Evolutionary conservation across 2,888 invertebrate genomes (phyloP).

Genomic region (Dichetophora obliterata): DNA sequence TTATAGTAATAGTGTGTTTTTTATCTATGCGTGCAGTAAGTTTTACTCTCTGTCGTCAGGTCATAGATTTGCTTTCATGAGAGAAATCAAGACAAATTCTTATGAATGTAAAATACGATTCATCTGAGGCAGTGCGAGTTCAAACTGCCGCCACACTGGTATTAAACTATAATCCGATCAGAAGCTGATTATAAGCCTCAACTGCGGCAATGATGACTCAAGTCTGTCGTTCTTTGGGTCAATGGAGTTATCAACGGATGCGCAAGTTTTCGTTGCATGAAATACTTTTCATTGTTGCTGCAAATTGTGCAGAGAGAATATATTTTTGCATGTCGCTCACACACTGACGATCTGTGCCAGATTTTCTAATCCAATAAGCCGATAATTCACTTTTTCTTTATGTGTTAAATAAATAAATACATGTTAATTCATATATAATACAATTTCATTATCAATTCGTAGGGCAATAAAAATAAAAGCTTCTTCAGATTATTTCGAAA

Average conservation of each 20-base stretch:
- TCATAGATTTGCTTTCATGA: too few species aligned
- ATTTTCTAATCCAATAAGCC: too few species aligned
- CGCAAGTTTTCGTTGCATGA: neutral
- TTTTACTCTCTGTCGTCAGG: too few species aligned
- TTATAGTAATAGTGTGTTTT: neutral
- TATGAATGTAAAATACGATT: constrained; percentile 20
- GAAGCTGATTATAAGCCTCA: neutral
- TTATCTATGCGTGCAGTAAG: neutral
- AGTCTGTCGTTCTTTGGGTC: constrained; percentile 7
- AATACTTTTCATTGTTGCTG: neutral
- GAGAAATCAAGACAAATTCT: constrained; percentile 5
- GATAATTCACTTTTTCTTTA: too few species aligned
- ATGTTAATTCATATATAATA: too few species aligned
- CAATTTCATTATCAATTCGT: too few species aligned
- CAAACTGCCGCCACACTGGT: neutral
- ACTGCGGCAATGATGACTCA: neutral
- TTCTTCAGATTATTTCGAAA: too few species aligned
- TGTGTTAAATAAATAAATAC: too few species aligned
- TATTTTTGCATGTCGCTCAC: neutral
- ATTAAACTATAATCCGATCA: neutral
- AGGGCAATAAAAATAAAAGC: too few species aligned
- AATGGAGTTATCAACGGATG: constrained; percentile 16
- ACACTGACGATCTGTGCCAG: neutral
- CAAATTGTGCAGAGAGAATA: neutral
- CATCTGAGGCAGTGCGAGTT: constrained; percentile 24